Evolutionary conservation across 2,113 vertebrate species (phyloP), one percentile per base, ranked within the genome.

Genomic region (Eubucco bourcierii): DNA sequence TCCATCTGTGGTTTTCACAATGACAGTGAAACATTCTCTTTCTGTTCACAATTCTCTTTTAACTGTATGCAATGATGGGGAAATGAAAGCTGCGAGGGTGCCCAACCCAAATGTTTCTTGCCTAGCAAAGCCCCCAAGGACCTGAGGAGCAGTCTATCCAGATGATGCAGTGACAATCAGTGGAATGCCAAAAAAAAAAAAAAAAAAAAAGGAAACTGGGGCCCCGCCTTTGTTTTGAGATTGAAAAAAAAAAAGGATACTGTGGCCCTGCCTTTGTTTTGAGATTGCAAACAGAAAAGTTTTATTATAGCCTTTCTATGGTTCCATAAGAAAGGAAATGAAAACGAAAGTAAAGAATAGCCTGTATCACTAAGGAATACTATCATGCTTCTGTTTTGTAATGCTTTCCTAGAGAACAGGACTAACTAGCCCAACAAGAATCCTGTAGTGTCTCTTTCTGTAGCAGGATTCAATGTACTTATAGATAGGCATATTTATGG

Each of bases 21-120:
- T 84, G 39, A 90, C 34, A 74, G 41, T 15, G 31, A 29, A 73
- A 82, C 34, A 59, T 33, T 85, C n/a, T 55, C 52, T 67, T 79
- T 88, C 83, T 78, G 37, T 55, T 88, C 73, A 21, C 28, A 6
- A 17, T 76, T 93, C 83, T 88, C 47, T 74, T 88, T 87, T 70
- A 79, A 29, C 44, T 4, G 2, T 50, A 61, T 5, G 6, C 29
- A 39, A 7, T 29, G 9, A 15, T 52, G 24, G 84, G 55, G 63
- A 95, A 95, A 90, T 44, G 37, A 78, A 90, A 92, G 29, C 18
- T 27, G 10, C 50, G 44, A 66, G 6, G 0, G 10, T 0, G 0
- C 31, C 46, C 27, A 78, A 18, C 15, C 13, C 15, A 7, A 44
- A 25, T 0, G 0, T 79, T 84, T 13, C 33, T 46, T 66, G 23